Evolutionary conservation across 2,888 invertebrate species (phyloP).

Genomic region (Drosophila tripunctata): DNA sequence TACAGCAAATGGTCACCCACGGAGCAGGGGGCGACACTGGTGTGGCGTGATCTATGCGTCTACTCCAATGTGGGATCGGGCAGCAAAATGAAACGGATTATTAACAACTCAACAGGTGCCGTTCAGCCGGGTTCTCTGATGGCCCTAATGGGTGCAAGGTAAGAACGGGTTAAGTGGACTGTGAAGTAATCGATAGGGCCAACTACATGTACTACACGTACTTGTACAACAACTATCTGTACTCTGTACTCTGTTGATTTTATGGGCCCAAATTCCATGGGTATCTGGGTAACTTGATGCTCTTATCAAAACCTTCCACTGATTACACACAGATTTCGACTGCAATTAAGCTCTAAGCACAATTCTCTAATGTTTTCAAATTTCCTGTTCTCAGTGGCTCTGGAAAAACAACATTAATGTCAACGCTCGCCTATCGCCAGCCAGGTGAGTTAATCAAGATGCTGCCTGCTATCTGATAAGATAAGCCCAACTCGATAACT

Average conservation of each 20-base stretch:
- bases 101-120: constrained; percentile 93
- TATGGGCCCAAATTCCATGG: constrained; percentile 25
- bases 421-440: constrained; percentile 91
- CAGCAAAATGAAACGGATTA: constrained; percentile 88
- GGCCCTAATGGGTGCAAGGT: constrained; percentile 94
- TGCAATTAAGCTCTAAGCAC: not conserved
- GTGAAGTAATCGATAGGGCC: constrained; percentile 33
- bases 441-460: constrained; percentile 85
- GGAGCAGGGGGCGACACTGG: constrained; percentile 89
- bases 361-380: not conserved
- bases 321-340: constrained; percentile 25
- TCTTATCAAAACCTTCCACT: constrained; percentile 32
- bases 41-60: constrained; percentile 92
- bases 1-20: constrained; percentile 86
- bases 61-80: constrained; percentile 86
- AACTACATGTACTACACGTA: not conserved
- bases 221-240: no score
- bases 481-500: constrained; percentile 21
- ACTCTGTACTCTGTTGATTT: constrained; percentile 14
- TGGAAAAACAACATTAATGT: constrained; percentile 95
- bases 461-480: constrained; percentile 56
- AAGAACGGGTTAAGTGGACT: constrained; percentile 66
- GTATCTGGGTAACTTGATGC: constrained; percentile 33
- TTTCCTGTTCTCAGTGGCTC: constrained; percentile 86
- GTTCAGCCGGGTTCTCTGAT: constrained; percentile 92